Conservation (phyloP, 1,140 invertebrate species). For the Drosophila grimshawi region DNA sequence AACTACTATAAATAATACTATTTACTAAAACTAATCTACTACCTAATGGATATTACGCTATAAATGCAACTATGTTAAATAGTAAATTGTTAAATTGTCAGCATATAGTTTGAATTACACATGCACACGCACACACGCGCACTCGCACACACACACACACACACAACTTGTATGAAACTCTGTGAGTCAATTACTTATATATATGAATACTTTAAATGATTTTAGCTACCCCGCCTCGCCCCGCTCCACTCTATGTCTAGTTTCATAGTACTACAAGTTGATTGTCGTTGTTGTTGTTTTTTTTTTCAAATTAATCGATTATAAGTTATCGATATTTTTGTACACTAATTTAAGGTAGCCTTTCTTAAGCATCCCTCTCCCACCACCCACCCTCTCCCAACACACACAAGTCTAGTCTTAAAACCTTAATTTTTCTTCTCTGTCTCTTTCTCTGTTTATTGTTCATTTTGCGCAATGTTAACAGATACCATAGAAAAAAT, state of each 20-base stretch:
- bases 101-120: slow-evolving; percentile 19
- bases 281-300: slow-evolving; percentile 67
- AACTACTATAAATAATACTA: slow-evolving; percentile 45
- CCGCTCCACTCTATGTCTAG: slow-evolving; percentile 53
- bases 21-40: slow-evolving; percentile 18
- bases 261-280: slow-evolving; percentile 44
- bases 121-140: background rate
- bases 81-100: slow-evolving; percentile 11
- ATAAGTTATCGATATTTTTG: slow-evolving; percentile 78
- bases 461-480: slow-evolving; percentile 34
- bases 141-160: slow-evolving; percentile 8
- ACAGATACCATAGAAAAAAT: slow-evolving; percentile 14
- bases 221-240: slow-evolving; percentile 16
- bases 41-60: slow-evolving; percentile 24
- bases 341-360: slow-evolving; percentile 75
- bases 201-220: slow-evolving; percentile 49
- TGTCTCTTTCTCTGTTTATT: slow-evolving; percentile 10
- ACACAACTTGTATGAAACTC: slow-evolving; percentile 47
- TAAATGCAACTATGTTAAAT: slow-evolving; percentile 23
- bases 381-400: too few species aligned
- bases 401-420: slow-evolving; percentile 50
- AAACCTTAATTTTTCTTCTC: slow-evolving; percentile 16
- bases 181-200: slow-evolving; percentile 68
- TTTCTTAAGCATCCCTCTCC: slow-evolving; percentile 42
- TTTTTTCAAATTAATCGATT: slow-evolving; percentile 64